phyloP scores from a whole-genome alignment of 1,140 invertebrate species.

The Cotesia chilonis region DNA sequence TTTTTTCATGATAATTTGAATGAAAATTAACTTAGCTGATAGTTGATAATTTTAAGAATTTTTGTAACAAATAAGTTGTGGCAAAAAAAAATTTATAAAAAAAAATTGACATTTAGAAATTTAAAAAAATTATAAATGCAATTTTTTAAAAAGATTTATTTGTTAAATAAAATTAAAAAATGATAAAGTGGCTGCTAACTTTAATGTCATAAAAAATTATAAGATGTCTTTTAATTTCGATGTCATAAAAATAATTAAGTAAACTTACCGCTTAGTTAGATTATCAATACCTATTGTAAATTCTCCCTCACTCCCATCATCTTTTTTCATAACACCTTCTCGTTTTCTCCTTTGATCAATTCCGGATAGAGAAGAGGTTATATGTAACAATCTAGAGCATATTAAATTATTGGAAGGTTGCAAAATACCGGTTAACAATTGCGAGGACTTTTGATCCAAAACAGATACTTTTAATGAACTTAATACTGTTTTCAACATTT shows the following conservation, averaged over 20 bases:
- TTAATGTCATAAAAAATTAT: background rate
- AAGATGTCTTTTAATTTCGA: background rate
- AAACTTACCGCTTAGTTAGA: conserved; percentile 41
- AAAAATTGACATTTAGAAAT: too few species aligned
- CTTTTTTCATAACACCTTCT: conserved; percentile 66
- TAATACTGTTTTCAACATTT: conserved; percentile 30
- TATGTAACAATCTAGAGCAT: conserved; percentile 48
- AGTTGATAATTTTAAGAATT: too few species aligned
- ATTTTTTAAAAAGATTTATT: background rate
- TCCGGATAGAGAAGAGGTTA: conserved; percentile 59
- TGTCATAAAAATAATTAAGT: background rate
- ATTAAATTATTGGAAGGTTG: background rate
- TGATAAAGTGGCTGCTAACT: too few species aligned
- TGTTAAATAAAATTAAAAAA: too few species aligned
- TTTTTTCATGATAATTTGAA: too few species aligned
- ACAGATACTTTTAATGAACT: background rate
- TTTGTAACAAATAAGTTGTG: too few species aligned
- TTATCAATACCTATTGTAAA: conserved; percentile 69
- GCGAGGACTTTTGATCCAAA: background rate
- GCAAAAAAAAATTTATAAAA: too few species aligned
- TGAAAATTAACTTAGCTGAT: too few species aligned
- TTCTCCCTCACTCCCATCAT: conserved; percentile 77
- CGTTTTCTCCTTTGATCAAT: conserved; percentile 70
- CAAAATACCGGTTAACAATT: background rate
- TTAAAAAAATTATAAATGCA: too few species aligned